phyloP scores from a whole-genome alignment of 2,797 vertebrate species.

The Erpetoichthys calabaricus region DNA sequence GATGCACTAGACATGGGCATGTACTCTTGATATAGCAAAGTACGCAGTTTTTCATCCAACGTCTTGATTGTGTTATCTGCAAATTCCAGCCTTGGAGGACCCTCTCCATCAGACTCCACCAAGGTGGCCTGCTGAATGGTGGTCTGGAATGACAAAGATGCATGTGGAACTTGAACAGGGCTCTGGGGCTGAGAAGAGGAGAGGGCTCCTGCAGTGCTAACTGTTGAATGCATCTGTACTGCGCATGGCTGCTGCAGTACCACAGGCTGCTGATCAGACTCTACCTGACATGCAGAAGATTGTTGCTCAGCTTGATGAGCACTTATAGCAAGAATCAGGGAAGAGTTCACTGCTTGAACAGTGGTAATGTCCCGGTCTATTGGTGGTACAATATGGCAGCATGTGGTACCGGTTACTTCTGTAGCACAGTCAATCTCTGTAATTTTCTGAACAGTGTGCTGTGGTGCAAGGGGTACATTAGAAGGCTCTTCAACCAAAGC shows the following conservation, averaged over 20 bases:
- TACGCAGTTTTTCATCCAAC: constrained; percentile 83
- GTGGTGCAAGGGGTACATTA: constrained; percentile 32
- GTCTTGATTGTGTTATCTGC: constrained; percentile 92
- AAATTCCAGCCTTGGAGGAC: constrained; percentile 72
- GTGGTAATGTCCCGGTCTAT: constrained; percentile 40
- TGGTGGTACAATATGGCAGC: constrained; percentile 56
- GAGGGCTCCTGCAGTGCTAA: constrained; percentile 41
- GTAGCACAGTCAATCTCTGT: constrained; percentile 33
- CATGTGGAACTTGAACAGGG: constrained; percentile 31
- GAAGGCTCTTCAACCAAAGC: constrained; percentile 32
- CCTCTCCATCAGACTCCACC: constrained; percentile 71
- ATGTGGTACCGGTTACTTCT: constrained; percentile 44
- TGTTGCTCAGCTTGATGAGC: constrained; percentile 23
- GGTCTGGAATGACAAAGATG: constrained; percentile 36
- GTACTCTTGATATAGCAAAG: constrained; percentile 71
- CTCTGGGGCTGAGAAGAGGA: constrained; percentile 57
- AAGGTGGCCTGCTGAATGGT: constrained; percentile 48
- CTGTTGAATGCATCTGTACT: constrained; percentile 16
- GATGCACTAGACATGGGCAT: constrained; percentile 40
- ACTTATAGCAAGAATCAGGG: constrained; percentile 25
- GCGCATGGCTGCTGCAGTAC: constrained; percentile 60
- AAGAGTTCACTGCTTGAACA: constrained; percentile 39
- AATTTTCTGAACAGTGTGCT: constrained; percentile 34
- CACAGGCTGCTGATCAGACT: constrained; percentile 39
- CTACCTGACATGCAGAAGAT: constrained; percentile 33